phyloP scores from a whole-genome alignment of 2,888 invertebrate genomes.

The Lepetodrilus schrolli region DNA sequence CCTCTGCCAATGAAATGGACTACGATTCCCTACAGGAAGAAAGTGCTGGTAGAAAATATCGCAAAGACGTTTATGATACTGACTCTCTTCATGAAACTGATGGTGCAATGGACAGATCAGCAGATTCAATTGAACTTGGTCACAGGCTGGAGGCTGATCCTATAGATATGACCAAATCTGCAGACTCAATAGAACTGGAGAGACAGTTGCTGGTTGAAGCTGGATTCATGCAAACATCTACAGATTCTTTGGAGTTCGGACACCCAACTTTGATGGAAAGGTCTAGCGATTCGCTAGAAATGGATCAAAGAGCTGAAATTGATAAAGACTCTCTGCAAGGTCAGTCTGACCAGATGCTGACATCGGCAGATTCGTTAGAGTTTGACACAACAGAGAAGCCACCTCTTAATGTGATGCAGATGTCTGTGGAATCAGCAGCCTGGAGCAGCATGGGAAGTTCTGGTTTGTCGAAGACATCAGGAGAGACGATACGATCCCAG shows the following conservation, averaged over 20 bases:
- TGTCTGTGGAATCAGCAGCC: slow-evolving; percentile 49
- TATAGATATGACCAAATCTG: slow-evolving; percentile 45
- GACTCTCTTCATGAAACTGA: slow-evolving; percentile 48
- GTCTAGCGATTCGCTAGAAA: slow-evolving; percentile 65
- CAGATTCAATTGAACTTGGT: slow-evolving; percentile 43
- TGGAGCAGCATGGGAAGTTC: slow-evolving; percentile 67
- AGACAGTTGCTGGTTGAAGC: slow-evolving; percentile 31
- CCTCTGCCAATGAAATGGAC: slow-evolving; percentile 55
- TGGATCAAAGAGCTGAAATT: slow-evolving; percentile 34
- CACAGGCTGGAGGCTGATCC: slow-evolving; percentile 7
- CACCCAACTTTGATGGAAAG: slow-evolving; percentile 58
- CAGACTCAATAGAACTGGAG: slow-evolving; percentile 49
- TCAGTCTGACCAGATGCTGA: slow-evolving; percentile 55
- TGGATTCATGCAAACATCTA: slow-evolving; percentile 53
- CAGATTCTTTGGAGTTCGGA: slow-evolving; percentile 62
- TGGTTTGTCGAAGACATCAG: slow-evolving; percentile 61
- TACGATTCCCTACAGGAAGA: slow-evolving; percentile 62
- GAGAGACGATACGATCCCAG: slow-evolving; percentile 62
- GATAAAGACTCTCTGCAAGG: slow-evolving; percentile 56
- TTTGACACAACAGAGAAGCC: slow-evolving; percentile 38
- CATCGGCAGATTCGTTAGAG: slow-evolving; percentile 64
- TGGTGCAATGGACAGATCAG: slow-evolving; percentile 47
- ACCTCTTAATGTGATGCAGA: slow-evolving; percentile 42
- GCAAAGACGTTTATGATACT: slow-evolving; percentile 46
- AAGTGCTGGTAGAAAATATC: slow-evolving; percentile 46